Conservation (phyloP, 2,113 vertebrate species). For the Origma solitaria region DNA sequence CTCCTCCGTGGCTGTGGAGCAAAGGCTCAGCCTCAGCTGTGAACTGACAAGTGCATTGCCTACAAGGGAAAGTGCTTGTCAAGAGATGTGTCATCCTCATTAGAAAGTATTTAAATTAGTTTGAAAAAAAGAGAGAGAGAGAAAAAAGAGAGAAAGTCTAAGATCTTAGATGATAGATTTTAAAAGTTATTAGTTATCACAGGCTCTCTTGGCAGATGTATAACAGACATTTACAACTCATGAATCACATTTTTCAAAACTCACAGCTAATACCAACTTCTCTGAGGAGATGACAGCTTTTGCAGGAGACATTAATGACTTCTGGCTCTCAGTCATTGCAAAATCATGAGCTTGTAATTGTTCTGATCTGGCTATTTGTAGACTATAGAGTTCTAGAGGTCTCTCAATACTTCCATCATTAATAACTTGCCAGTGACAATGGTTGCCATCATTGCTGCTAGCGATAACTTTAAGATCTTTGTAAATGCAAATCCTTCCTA, state of each 20-base stretch:
- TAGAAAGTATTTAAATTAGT: background rate
- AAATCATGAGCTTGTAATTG: constrained; percentile 18
- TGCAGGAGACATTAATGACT: background rate
- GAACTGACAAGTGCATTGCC: background rate
- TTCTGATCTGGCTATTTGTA: constrained; percentile 11
- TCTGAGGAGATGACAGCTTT: constrained; percentile 1
- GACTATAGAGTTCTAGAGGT: background rate
- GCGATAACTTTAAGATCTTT: background rate
- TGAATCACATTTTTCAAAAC: constrained; percentile 18
- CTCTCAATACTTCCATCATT: background rate
- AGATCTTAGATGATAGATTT: constrained; percentile 3
- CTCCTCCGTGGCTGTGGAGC: background rate
- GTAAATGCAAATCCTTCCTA: background rate
- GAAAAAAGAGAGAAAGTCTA: background rate
- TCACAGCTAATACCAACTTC: background rate
- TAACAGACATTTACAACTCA: background rate
- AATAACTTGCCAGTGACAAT: background rate
- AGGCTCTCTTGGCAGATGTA: constrained; percentile 6
- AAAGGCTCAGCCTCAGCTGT: background rate
- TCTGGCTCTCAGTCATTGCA: constrained; percentile 9
- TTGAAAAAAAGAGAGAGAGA: background rate
- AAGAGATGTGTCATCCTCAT: background rate
- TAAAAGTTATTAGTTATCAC: background rate
- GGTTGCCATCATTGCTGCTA: background rate
- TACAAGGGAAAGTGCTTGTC: background rate